Conservation (phyloP, 1,140 invertebrate genomes). For the Battus philenor region DNA sequence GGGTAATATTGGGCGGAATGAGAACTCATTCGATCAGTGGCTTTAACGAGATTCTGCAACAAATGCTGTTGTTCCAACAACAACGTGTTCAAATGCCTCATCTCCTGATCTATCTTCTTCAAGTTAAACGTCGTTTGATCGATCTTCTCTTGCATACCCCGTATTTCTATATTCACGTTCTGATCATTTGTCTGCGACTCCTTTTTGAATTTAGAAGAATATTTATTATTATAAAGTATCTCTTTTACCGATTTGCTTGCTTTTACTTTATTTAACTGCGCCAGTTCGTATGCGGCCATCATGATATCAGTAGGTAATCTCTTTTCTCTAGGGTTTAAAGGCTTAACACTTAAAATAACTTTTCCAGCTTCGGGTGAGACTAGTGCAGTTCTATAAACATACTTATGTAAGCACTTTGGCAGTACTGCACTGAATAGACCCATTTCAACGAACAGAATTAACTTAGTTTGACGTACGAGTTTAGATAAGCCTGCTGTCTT, state of each 20-base stretch:
- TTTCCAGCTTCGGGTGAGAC: constrained; percentile 76
- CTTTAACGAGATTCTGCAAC: constrained; percentile 52
- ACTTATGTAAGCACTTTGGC: constrained; percentile 72
- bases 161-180: constrained; percentile 56
- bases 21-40: constrained; percentile 29
- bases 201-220: constrained; percentile 52
- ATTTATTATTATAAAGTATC: constrained; percentile 57
- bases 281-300: constrained; percentile 79
- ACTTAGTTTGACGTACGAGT: constrained; percentile 80
- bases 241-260: constrained; percentile 56
- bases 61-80: constrained; percentile 55
- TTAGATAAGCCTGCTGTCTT: constrained; percentile 82
- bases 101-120: constrained; percentile 68
- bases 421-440: constrained; percentile 78
- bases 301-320: constrained; percentile 80
- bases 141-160: constrained; percentile 66
- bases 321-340: constrained; percentile 80
- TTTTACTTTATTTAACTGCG: constrained; percentile 70
- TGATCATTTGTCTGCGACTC: constrained; percentile 41
- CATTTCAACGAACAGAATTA: constrained; percentile 82
- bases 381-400: constrained; percentile 73
- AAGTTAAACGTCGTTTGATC: constrained; percentile 67
- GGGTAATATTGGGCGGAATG: constrained; percentile 27
- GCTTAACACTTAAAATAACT: constrained; percentile 79
- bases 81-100: constrained; percentile 57